Percentiles rank a stretch among this genome's conserved stretches.
Evolutionary conservation across 2,113 vertebrate species (phyloP).

Genomic region (Xiphophorus hellerii): DNA sequence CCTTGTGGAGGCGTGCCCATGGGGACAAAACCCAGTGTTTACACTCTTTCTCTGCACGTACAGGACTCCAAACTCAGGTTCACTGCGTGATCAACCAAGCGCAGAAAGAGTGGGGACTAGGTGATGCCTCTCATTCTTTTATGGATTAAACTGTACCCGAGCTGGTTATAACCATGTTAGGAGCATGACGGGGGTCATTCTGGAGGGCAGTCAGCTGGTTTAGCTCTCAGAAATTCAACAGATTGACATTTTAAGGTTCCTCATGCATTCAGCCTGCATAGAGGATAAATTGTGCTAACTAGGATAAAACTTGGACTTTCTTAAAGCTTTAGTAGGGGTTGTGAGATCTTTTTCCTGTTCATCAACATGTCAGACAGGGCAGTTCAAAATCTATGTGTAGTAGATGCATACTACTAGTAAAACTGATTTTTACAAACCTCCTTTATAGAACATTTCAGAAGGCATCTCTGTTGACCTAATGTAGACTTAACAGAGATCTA

Average conservation of each 20-base stretch:
- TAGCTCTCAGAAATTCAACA: background rate
- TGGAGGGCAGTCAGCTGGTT: background rate
- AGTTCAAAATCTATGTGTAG: background rate
- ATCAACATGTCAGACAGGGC: background rate
- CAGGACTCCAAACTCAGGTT: slow-evolving; percentile 26
- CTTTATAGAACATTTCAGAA: too few relatives aligned
- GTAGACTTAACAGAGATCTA: too few relatives aligned
- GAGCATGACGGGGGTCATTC: background rate
- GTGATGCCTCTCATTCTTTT: slow-evolving; percentile 11
- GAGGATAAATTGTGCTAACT: background rate
- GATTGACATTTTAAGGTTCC: too few relatives aligned
- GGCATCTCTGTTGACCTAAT: too few relatives aligned
- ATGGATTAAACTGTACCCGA: slow-evolving; percentile 7
- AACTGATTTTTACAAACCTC: too few relatives aligned
- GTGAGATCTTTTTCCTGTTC: background rate
- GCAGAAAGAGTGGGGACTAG: background rate
- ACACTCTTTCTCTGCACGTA: slow-evolving; percentile 40
- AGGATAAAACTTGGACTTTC: background rate
- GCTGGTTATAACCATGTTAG: slow-evolving; percentile 6
- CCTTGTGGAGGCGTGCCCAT: slow-evolving; percentile 65
- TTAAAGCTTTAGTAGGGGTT: background rate
- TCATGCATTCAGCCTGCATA: background rate
- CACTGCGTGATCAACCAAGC: slow-evolving; percentile 30
- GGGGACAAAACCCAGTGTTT: slow-evolving; percentile 72
- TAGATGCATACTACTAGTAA: too few relatives aligned